Evolutionary conservation across 1,140 invertebrate genomes (phyloP).

Genomic region (Lucilia sericata): DNA sequence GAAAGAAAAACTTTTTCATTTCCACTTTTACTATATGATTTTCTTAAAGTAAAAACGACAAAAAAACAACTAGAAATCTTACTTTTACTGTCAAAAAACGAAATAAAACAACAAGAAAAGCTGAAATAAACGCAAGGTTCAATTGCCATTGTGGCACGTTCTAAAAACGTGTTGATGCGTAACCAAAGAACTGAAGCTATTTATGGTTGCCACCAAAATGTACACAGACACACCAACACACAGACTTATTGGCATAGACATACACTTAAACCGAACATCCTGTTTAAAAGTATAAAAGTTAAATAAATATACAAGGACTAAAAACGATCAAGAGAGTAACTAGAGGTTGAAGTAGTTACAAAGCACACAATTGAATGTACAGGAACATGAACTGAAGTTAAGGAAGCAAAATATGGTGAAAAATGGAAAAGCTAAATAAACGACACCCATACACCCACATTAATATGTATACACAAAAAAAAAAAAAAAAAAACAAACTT

Average conservation of each 20-base stretch:
- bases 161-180: slow-evolving; percentile 15
- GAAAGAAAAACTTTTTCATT: not conserved
- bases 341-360: not conserved
- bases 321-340: not conserved
- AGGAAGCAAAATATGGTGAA: not conserved
- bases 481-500: slow-evolving; percentile 5
- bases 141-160: slow-evolving; percentile 10
- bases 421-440: not conserved
- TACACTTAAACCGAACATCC: not conserved
- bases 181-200: slow-evolving; percentile 16
- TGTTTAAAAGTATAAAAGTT: slow-evolving; percentile 12
- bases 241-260: not conserved
- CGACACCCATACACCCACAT: not conserved
- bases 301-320: slow-evolving; percentile 12
- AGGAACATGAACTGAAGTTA: not conserved
- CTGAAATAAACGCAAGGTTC: not conserved
- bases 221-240: not conserved
- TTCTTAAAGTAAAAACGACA: not conserved
- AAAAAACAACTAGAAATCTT: not conserved
- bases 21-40: slow-evolving; percentile 9
- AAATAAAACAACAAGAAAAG: not conserved
- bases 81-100: slow-evolving; percentile 11
- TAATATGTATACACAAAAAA: no score
- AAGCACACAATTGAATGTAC: not conserved
- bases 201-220: not conserved